Base-by-base conservation (phyloP, 2,797 vertebrate genomes). In the Macropodus opercularis region DNA sequence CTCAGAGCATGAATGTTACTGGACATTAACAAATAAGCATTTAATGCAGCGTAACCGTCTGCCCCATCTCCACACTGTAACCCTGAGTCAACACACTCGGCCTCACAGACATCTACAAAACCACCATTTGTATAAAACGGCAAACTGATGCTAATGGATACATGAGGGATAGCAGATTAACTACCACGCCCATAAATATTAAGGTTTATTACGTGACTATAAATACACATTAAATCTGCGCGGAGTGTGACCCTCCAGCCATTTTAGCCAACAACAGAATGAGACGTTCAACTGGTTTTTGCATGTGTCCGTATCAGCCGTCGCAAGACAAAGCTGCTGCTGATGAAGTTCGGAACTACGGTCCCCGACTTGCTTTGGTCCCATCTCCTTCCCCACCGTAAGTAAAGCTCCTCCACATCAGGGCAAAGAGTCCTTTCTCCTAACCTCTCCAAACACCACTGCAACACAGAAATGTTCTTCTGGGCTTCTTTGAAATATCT, bases 401-500 rank as follows among this genome's bases (percentile, higher is more conserved):
- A 38, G 55, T 26, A 73, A 64, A 68, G 63, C 58, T 55, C 53
- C 48, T 58, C 38, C 19, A n/a, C 58, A 54, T 29, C 39, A 34
- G 36, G 34, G 56, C 56, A 75, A 63, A 79, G 54, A 53, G 57
- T 61, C 56, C 63, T 68, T 72, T 61, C 51, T 71, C 47, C 58
- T 79, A 83, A 90, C 81, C 71, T 79, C 75, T 65, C 65, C 74
- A 79, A 85, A 88, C 76, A 80, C 75, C 68, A 59, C 72, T 22
- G 78, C 72, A 75, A 81, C 77, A 81, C 70, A 76, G 69, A 84
- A 82, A 82, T 72, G 75, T 85, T 80, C 81, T 67, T 50, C 75
- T 46, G 76, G 83, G 80, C 75, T 63, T 69, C 74, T 73, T 80
- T 83, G 81, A 85, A 87, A 84, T 87, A 85, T 86, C 83, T 86